Conservation (phyloP, 1,140 invertebrate species). For the Habropoda laboriosa region DNA sequence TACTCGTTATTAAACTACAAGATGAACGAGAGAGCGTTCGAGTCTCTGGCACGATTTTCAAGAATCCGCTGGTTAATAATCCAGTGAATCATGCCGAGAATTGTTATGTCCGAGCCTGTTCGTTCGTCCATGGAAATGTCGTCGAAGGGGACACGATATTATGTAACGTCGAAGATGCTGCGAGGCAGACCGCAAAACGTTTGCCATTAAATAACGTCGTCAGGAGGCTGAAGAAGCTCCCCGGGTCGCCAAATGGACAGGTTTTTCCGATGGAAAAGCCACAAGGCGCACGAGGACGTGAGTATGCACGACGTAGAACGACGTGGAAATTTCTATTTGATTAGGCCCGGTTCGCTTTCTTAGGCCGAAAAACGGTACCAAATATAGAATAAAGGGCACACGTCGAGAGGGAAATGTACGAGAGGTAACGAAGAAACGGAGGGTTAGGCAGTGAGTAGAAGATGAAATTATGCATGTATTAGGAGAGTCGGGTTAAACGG, state of each 20-base stretch:
- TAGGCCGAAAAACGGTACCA: conserved; percentile 7
- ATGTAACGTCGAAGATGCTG: not conserved
- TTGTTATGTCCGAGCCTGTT: no score
- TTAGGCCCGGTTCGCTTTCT: conserved; percentile 57
- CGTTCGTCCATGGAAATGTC: not conserved
- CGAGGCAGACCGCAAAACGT: not conserved
- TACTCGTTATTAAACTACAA: not conserved
- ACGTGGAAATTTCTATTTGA: conserved; percentile 58
- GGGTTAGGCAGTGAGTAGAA: not conserved
- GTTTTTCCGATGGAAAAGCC: conserved; percentile 77
- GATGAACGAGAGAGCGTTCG: not conserved
- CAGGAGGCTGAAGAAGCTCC: not conserved
- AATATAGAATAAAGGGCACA: not conserved
- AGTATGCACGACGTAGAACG: conserved; percentile 56
- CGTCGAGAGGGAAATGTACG: not conserved
- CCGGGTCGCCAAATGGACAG: conserved; percentile 70
- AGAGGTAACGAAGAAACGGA: not conserved
- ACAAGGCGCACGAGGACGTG: conserved; percentile 75
- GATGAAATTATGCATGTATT: conserved; percentile 49
- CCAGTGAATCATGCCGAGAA: not conserved
- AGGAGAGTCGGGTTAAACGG: conserved; percentile 4
- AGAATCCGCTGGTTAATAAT: not conserved
- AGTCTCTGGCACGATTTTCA: not conserved
- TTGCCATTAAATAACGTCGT: not conserved
- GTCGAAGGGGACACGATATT: no score